phyloP scores from a whole-genome alignment of 2,797 vertebrate genomes.

The Falco cherrug region DNA sequence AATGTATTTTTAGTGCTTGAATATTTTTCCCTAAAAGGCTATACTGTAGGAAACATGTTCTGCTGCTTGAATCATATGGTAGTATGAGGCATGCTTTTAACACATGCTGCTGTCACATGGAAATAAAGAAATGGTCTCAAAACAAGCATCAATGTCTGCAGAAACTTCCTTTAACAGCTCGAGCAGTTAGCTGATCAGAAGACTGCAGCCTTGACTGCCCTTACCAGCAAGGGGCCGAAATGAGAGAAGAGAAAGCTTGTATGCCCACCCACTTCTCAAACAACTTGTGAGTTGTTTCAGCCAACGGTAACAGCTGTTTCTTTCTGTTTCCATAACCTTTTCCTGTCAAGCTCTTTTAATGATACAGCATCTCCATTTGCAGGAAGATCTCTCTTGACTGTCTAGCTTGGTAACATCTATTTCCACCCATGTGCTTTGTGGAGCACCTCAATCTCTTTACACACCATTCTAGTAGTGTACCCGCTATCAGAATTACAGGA shows the following conservation, averaged over 20 bases:
- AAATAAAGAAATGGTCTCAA: conserved; percentile 40
- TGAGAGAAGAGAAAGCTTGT: neutral
- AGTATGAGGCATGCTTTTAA: conserved; percentile 39
- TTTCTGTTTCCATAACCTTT: neutral
- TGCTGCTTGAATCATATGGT: conserved; percentile 54
- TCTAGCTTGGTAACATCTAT: neutral
- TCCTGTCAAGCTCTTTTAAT: neutral
- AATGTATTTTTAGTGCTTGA: conserved; percentile 35
- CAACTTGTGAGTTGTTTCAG: neutral
- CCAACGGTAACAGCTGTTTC: neutral
- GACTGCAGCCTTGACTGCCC: neutral
- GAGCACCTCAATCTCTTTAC: neutral
- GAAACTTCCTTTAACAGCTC: neutral
- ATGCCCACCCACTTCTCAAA: neutral
- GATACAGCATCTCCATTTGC: neutral
- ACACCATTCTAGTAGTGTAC: neutral
- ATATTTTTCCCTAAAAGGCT: conserved; percentile 54
- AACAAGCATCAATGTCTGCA: neutral
- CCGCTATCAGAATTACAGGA: neutral
- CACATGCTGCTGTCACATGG: conserved; percentile 14
- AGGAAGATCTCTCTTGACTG: neutral
- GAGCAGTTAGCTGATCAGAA: neutral
- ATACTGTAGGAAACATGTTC: conserved; percentile 42
- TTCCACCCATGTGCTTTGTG: neutral
- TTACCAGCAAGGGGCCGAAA: neutral